Evolutionary conservation across 2,888 invertebrate species (phyloP), one percentile per base, ranked within the genome.

Genomic region (Cryptocephalus moraei): DNA sequence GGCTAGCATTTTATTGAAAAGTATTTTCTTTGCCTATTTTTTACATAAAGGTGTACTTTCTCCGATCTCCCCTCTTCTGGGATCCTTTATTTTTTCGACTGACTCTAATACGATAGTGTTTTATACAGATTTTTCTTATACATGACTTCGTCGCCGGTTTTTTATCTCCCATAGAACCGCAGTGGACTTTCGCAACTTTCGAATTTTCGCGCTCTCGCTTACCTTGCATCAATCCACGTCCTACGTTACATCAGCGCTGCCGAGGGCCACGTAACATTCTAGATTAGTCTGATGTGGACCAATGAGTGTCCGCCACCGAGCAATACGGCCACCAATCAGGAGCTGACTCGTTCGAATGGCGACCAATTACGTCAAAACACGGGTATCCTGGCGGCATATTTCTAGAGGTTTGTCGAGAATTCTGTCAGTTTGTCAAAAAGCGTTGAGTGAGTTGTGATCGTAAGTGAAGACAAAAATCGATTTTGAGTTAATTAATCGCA

Each of bases 271-370:
- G 33, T 32, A 43, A n/a, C 32, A 11, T 33, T 43, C 43, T 43
- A 43, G 43, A 43, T 22, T 6, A 31, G 4, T 9, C 31, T 46
- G 34, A 13, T 44, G 82, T 83, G 82, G 79, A 79, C 83, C 83
- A 82, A 83, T 82, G 54, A 60, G 41, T 58, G 56, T 32, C 40
- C 64, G 79, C 76, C 82, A 80, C 78, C 79, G 78, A 73, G 68
- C 59, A 69, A 58, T 33, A 63, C 59, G 55, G 62, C 64, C 64
- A 55, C 77, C 76, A 78, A 79, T 78, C 54, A 60, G 14, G 49
- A 51, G 4, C 9, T 50, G 56, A 44, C 62, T 64, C 77, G 78
- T 70, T 68, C 55, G 50, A 49, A 54, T 54, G 55, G 55, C 49
- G 50, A 62, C 80, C 78, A 81, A 81, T 79, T 65, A 60, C 9